Evolutionary conservation across 1,140 invertebrate species (phyloP).

Genomic region (Drosophila mojavensis): DNA sequence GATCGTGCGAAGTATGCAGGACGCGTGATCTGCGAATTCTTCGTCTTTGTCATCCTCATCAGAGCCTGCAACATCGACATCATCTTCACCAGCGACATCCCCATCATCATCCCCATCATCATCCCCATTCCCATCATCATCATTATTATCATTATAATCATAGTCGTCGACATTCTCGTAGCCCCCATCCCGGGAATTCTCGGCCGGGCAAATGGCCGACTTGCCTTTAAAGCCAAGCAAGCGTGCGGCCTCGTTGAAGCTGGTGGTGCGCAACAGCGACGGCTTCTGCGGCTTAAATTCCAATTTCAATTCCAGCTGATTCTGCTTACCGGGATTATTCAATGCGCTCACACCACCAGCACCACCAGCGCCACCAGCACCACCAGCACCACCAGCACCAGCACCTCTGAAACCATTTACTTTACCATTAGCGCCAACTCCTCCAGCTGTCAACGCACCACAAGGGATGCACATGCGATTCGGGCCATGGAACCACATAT

Average conservation of each 20-base stretch:
- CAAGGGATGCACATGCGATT: neutral
- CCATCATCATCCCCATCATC: too few species aligned
- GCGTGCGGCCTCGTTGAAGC: neutral
- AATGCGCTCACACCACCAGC: neutral
- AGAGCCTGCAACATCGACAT: neutral
- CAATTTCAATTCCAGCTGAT: conserved; percentile 3
- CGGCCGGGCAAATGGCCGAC: neutral
- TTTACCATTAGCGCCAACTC: too few species aligned
- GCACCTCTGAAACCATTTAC: too few species aligned
- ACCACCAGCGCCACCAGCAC: neutral
- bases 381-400: too few species aligned
- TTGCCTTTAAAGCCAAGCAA: neutral
- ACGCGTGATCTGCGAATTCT: neutral
- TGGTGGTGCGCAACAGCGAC: neutral
- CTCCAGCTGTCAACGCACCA: neutral
- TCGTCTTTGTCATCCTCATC: neutral
- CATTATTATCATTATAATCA: neutral
- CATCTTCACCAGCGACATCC: too few species aligned
- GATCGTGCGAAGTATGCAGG: conserved; percentile 1
- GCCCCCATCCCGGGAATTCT: neutral
- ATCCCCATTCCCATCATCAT: too few species aligned
- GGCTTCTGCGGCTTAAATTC: neutral
- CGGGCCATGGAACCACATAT: too few species aligned
- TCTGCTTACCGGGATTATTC: neutral
- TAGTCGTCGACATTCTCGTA: conserved; percentile 7